Base-by-base conservation (phyloP, 2,888 invertebrate genomes). In the Orthonevra nobilis region DNA sequence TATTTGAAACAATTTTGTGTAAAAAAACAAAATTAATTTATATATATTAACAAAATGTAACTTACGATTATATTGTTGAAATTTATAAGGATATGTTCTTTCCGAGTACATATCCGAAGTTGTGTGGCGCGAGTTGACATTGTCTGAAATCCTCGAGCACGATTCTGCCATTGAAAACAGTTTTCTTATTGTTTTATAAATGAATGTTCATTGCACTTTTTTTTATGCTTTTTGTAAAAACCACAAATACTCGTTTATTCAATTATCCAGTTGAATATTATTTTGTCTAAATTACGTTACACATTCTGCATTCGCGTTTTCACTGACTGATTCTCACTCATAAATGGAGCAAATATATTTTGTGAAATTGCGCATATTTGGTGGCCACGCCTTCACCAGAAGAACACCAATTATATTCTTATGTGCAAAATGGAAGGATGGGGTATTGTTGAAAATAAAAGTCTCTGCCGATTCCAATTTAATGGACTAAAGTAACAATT, bases 331-430 rank as follows among this genome's bases (percentile, higher is more conserved):
- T 40, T 74, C 46, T 32, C 44, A 30, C 26, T 36, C 36, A 38
- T 54, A 61, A 61, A 54, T 38, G 54, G 38, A 36, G 44, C 58
- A 48, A 73, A 54, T 56, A 14, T 69, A 9, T 54, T 56, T 44
- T 20, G 23, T 19, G 30, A 70, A 61, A 60, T 69, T 69, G 74
- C 74, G 61, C 74, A 74, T 74, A 60, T 61, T 52, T 17, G 14
- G n/a, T 34, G 9, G 69, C 61, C 68, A 68, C 74, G 74, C 74
- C 74, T 56, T 40, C 68, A 10, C 12, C 17, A 46, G n/a, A 7
- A n/a, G 32, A 9, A n/a, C 14, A 15, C 69, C 74, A 74, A 69
- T 74, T 56, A 46, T 69, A 66, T 54, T 46, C 44, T 9, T 56
- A 54, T 44, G 19, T 58, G 50, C 23, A 20, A 10, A 58, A 58